Percentiles rank a stretch among this genome's conserved stretches.
phyloP scores from a whole-genome alignment of 2,113 vertebrate genomes.

The Lampris incognitus region DNA sequence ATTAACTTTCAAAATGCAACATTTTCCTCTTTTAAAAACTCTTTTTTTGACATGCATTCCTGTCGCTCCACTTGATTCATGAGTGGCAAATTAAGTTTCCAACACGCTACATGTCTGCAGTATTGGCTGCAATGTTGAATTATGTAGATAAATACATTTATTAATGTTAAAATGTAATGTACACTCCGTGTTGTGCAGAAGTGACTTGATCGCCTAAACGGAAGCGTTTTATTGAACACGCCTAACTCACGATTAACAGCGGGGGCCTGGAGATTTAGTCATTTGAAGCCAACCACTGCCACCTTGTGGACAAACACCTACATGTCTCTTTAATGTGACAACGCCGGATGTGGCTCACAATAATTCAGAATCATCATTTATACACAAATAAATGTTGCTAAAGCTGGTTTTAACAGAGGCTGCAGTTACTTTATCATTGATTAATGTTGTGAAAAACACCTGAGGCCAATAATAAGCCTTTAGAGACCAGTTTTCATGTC shows the following conservation, averaged over 20 bases:
- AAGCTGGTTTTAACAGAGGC: no score
- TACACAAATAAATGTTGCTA: no score
- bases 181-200: constrained; percentile 25
- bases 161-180: constrained; percentile 43
- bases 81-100: constrained; percentile 37
- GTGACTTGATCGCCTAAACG: constrained; percentile 47
- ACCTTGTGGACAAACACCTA: constrained; percentile 39
- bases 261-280: neutral
- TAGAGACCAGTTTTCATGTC: neutral
- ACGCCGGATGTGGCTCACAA: neutral
- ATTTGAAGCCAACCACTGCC: constrained; percentile 48
- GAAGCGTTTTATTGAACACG: neutral
- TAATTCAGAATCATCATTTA: no score
- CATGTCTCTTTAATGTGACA: constrained; percentile 18
- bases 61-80: constrained; percentile 25
- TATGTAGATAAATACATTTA: constrained; percentile 59
- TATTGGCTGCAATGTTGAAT: constrained; percentile 29
- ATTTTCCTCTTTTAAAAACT: neutral
- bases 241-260: neutral
- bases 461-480: no score
- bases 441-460: no score
- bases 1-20: neutral
- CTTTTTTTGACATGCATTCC: neutral
- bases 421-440: no score
- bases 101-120: constrained; percentile 29